These are phyloP conservation scores for Drosophila baimaii DNA, from an alignment of 1,140 invertebrate genomes.

Conservation along the genomic window DNA sequence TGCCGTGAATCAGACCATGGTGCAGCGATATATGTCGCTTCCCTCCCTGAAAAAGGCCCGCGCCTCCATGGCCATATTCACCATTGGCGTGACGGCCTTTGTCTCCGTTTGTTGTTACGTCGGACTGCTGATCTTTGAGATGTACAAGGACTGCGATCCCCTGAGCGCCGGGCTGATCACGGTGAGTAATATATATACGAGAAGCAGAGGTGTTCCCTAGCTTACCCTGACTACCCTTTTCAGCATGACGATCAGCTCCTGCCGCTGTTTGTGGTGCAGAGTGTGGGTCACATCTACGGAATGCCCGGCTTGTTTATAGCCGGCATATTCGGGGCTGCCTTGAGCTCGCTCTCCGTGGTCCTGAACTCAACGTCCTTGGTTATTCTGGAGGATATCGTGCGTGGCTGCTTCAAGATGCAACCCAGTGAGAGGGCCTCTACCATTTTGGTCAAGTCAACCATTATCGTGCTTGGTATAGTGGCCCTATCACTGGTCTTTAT, in stretches of 20 bases:
- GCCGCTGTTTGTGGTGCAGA: conserved; percentile 89
- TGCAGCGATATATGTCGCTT: conserved; percentile 92
- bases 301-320: conserved; percentile 92
- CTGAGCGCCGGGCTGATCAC: conserved; percentile 85
- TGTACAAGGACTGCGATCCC: conserved; percentile 91
- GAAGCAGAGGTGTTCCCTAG: not conserved
- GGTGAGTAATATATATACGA: conserved; percentile 18
- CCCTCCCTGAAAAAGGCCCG: conserved; percentile 88
- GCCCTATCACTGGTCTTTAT: conserved; percentile 89
- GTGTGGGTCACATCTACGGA: conserved; percentile 88
- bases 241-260: conserved; percentile 88
- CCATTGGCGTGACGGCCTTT: conserved; percentile 87
- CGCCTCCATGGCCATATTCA: conserved; percentile 88
- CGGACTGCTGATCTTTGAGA: conserved; percentile 89
- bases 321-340: conserved; percentile 89
- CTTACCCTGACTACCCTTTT: conserved; percentile 44
- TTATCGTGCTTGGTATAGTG: conserved; percentile 87
- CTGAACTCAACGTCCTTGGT: conserved; percentile 93
- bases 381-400: conserved; percentile 92
- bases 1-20: conserved; percentile 95
- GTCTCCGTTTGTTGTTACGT: conserved; percentile 90
- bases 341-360: conserved; percentile 92
- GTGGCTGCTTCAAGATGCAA: conserved; percentile 87
- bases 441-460: conserved; percentile 88
- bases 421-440: conserved; percentile 87